Percentiles rank a stretch among this genome's conserved stretches.
These are phyloP conservation scores for Carcharodon carcharias DNA, from an alignment of 2,797 vertebrate genomes.

Conservation along the genomic window DNA sequence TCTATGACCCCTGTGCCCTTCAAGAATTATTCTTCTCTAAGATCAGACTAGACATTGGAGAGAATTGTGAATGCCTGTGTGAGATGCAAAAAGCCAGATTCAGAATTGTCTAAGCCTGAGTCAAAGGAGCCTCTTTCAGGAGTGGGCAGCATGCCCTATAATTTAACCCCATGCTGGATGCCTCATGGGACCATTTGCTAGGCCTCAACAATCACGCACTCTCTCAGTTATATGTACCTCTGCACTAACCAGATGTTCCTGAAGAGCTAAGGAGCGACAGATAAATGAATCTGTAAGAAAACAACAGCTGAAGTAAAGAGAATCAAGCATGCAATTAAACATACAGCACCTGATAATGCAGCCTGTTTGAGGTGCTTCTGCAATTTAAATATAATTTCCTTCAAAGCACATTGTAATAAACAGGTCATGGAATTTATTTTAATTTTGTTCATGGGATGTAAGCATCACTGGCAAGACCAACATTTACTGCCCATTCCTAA, in stretches of 20 bases:
- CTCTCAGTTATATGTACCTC: conserved; percentile 6
- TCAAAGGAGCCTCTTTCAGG: background rate
- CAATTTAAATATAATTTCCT: background rate
- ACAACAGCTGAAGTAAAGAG: background rate
- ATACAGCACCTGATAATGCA: background rate
- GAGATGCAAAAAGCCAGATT: background rate
- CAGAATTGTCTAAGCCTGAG: background rate
- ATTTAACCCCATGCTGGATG: background rate
- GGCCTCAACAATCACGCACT: background rate
- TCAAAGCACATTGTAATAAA: background rate
- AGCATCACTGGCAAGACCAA: background rate
- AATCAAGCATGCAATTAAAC: background rate
- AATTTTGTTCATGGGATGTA: background rate
- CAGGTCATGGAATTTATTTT: background rate
- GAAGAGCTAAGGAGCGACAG: background rate
- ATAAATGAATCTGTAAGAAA: background rate
- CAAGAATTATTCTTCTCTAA: conserved; percentile 21
- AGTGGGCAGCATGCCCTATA: background rate
- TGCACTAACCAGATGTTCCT: conserved; percentile 13
- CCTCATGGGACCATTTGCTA: background rate
- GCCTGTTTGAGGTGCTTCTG: background rate
- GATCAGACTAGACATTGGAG: background rate
- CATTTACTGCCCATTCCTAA: background rate
- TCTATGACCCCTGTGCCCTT: background rate
- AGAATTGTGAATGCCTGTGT: background rate